These are phyloP conservation scores for Taphrorychus bicolor DNA, from an alignment of 2,888 invertebrate genomes.

Conservation along the genomic window DNA sequence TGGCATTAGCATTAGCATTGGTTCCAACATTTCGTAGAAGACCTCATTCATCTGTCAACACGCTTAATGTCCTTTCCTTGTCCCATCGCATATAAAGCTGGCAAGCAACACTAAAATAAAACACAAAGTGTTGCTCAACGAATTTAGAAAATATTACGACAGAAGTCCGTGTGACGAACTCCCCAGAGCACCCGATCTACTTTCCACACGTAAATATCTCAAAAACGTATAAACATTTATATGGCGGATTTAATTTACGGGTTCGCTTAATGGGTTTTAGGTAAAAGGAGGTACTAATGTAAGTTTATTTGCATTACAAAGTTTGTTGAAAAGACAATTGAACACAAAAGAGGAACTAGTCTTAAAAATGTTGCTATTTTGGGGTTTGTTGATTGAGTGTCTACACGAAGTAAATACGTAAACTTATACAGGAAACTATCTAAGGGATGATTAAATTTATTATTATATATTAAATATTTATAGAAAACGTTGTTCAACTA, in stretches of 20 bases:
- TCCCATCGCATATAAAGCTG: conserved; percentile 4
- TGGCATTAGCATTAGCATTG: neutral
- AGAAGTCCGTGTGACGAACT: conserved; percentile 5
- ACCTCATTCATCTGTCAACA: conserved; percentile 5
- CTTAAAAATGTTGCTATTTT: neutral
- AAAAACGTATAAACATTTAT: conserved; percentile 1
- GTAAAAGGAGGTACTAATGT: conserved; percentile 1
- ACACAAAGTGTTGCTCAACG: conserved; percentile 1
- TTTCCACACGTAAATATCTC: conserved; percentile 1
- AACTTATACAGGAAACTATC: too few relatives aligned
- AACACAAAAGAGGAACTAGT: neutral
- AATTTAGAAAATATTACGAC: conserved; percentile 14
- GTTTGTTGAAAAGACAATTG: neutral
- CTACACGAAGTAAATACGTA: neutral
- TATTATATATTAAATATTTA: too few relatives aligned
- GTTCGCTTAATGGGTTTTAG: neutral
- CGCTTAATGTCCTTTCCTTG: conserved; percentile 10
- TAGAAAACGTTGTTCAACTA: too few relatives aligned
- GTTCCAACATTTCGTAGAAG: neutral
- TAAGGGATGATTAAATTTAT: too few relatives aligned
- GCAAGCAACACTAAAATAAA: conserved; percentile 5
- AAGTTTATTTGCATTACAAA: neutral
- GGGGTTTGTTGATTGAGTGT: neutral
- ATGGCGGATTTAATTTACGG: conserved; percentile 2
- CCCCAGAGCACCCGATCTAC: neutral